These are phyloP conservation scores for Esox niger DNA, from an alignment of 2,113 vertebrate genomes.

Conservation along the genomic window DNA sequence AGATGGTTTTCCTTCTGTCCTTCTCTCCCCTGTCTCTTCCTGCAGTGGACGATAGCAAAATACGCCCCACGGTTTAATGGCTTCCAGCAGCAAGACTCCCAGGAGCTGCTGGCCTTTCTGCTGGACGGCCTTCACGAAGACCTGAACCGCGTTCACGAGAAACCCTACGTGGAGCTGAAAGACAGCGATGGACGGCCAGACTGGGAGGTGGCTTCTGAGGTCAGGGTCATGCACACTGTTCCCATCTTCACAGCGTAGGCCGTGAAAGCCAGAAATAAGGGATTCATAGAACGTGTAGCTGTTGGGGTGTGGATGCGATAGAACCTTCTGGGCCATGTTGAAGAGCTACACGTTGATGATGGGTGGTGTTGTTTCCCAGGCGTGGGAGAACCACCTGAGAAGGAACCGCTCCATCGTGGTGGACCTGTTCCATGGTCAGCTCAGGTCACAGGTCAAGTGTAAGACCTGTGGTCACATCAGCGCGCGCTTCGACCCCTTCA, in stretches of 20 bases:
- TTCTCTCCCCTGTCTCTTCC: neutral
- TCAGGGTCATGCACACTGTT: constrained; percentile 42
- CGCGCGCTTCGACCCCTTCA: constrained; percentile 86
- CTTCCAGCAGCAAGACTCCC: constrained; percentile 87
- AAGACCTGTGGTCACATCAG: constrained; percentile 88
- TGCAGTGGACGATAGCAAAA: constrained; percentile 88
- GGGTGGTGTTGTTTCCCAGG: constrained; percentile 58
- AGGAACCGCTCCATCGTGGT: constrained; percentile 87
- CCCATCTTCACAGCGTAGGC: neutral
- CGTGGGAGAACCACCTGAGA: constrained; percentile 87
- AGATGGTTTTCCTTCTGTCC: neutral
- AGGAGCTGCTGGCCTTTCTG: constrained; percentile 86
- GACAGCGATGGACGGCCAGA: constrained; percentile 87
- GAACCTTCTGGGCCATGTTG: neutral
- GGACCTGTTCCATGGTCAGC: constrained; percentile 86
- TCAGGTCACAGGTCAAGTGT: constrained; percentile 87
- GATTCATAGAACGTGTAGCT: neutral
- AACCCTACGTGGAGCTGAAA: constrained; percentile 86
- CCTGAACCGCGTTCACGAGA: constrained; percentile 85
- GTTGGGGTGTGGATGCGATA: neutral
- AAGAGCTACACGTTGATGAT: neutral
- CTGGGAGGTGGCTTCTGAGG: constrained; percentile 88
- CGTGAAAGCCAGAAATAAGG: neutral
- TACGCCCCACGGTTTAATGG: constrained; percentile 88
- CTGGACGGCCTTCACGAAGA: constrained; percentile 88